Evolutionary conservation across 53 echinoderm and acorn worm species (phyloP).

Genomic region (Apostichopus leukothele): DNA sequence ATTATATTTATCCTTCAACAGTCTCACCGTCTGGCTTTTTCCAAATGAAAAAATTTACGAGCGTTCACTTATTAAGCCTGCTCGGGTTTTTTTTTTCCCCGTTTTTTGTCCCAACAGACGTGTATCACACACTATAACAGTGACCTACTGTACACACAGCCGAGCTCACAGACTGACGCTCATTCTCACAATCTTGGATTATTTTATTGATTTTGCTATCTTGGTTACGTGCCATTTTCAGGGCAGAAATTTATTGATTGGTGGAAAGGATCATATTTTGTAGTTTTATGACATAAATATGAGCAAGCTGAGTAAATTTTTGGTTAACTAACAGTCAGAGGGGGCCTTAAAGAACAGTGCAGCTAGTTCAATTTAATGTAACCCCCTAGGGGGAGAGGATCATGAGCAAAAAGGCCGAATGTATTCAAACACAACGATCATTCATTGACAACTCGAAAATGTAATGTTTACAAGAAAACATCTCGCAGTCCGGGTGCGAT

Average conservation of each 20-base stretch:
- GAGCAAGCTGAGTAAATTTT: background rate
- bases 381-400: background rate
- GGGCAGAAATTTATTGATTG: background rate
- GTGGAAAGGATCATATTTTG: background rate
- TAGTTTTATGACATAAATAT: background rate
- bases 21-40: background rate
- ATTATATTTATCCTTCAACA: background rate
- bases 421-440: background rate
- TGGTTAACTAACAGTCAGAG: background rate
- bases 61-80: background rate
- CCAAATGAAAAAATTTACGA: background rate
- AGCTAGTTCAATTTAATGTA: background rate
- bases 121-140: background rate
- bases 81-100: no score
- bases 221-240: slow-evolving; percentile 4
- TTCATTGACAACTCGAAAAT: no score
- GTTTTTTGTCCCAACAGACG: background rate
- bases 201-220: slow-evolving; percentile 10
- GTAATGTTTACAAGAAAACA: no score
- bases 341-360: background rate
- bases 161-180: background rate
- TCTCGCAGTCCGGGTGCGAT: no score
- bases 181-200: background rate
- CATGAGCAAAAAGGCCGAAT: background rate
- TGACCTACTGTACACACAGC: background rate